Evolutionary conservation across 2,888 invertebrate genomes (phyloP), one percentile per base, ranked within the genome.

Genomic region (Melanargia galathea): DNA sequence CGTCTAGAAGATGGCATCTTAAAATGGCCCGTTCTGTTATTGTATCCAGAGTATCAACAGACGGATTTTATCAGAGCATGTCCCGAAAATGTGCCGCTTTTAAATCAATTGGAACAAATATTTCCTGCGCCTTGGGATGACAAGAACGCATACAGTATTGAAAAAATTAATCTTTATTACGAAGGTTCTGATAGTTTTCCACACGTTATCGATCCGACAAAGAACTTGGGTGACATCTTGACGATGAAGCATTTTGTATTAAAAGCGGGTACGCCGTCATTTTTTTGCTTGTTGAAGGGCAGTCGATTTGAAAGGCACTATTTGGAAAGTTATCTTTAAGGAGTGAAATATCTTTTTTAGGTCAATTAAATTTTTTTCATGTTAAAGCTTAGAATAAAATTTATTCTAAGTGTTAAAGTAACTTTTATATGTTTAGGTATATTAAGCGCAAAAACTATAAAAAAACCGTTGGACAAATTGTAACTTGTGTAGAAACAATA

Each of bases 1-100:
- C 92, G 93, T 74, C 74, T 96, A 11, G 92, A 93, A 67, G 87
- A 93, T 74, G 84, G 93, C 0, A 73, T 87, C 13, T 83, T 99
- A 11, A 86, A 94, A 57, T 99, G 98, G 98, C 98, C 98, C 0
- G 95, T 97, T 0, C 90, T 97, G 18, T 94, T 98, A 71, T 87
- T 97, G 11, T 99, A 98, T 83, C 98, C 98, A 0, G 98, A 98
- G 84, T 95, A 95, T 77, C 92, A 94, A 64, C 94, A 96, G 74
- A 96, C 97, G 55, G 99, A 99, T 83, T 96, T 97, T 73, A 93
- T 99, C 45, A 94, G 96, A 80, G 93, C 93, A 63, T 96, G 98
- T 76, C 92, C 93, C 10, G 98, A 98, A 86, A 93, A 94, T 72
- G 92, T 92, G 0, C 86, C 92, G 92, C 93, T 93, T 81, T 81